Conservation (phyloP, 2,113 vertebrate species). For the Haemorhous mexicanus region DNA sequence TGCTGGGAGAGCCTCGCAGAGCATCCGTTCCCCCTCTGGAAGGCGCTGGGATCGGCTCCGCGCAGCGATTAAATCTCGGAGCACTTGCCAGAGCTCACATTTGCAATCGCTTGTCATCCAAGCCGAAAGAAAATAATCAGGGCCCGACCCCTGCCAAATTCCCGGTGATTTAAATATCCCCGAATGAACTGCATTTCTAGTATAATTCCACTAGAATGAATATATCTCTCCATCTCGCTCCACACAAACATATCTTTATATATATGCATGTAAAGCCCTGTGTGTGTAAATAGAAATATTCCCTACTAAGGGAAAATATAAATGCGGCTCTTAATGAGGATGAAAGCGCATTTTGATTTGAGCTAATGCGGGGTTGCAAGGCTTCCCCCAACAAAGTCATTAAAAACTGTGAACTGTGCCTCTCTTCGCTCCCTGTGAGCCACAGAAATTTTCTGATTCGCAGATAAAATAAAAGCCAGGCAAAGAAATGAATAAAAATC, state of each 20-base stretch:
- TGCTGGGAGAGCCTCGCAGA: not conserved
- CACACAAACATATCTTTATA: conserved; percentile 30
- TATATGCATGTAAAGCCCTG: not conserved
- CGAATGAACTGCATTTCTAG: conserved; percentile 22
- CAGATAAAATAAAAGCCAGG: not conserved
- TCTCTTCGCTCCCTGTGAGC: conserved; percentile 35
- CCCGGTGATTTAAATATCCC: conserved; percentile 42
- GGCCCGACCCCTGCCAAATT: conserved; percentile 57
- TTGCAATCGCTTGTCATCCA: conserved; percentile 60
- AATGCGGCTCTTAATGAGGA: not conserved
- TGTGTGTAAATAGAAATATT: conserved; percentile 46
- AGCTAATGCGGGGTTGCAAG: not conserved
- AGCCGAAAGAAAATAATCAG: conserved; percentile 30
- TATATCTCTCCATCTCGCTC: conserved; percentile 42
- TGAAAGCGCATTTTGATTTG: conserved; percentile 17
- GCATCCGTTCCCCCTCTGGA: conserved; percentile 7
- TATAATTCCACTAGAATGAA: conserved; percentile 29
- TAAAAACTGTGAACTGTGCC: conserved; percentile 2
- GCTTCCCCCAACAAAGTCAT: not conserved
- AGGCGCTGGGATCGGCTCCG: not conserved
- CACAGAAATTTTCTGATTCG: conserved; percentile 3
- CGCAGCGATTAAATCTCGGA: not conserved
- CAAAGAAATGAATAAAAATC: not conserved
- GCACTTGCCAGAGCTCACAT: conserved; percentile 48
- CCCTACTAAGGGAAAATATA: not conserved